phyloP scores from a whole-genome alignment of 1,140 invertebrate genomes.

The Rhagoletis pomonella region DNA sequence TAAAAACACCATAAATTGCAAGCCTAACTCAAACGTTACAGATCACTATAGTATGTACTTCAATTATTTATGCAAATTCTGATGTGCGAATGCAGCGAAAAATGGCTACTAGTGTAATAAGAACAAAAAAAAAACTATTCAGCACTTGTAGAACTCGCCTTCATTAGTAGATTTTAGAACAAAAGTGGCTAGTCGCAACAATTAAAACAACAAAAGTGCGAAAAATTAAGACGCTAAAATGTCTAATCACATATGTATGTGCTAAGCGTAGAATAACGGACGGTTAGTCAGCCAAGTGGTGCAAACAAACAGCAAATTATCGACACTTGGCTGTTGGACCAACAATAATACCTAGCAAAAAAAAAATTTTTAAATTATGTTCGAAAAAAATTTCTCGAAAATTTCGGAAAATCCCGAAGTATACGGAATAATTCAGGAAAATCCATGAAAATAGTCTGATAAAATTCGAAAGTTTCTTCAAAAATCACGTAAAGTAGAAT shows the following conservation, averaged over 20 bases:
- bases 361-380: not conserved
- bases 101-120: not conserved
- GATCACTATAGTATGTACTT: not conserved
- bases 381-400: not conserved
- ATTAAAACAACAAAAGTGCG: not conserved
- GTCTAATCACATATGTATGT: too few species aligned
- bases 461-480: too few species aligned
- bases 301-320: conserved; percentile 22
- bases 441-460: too few species aligned
- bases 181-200: not conserved
- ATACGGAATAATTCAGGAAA: too few species aligned
- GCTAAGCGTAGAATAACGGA: not conserved
- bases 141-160: not conserved
- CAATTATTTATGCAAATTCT: not conserved
- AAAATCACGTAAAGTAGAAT: too few species aligned
- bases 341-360: not conserved
- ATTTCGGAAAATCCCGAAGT: not conserved
- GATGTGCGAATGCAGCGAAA: not conserved
- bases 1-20: conserved; percentile 17
- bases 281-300: conserved; percentile 18
- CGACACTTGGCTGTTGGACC: not conserved
- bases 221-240: not conserved
- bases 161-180: not conserved
- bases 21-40: not conserved
- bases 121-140: not conserved